Evolutionary conservation across 1,140 invertebrate species (phyloP).

Genomic region (Gerris buenoi): DNA sequence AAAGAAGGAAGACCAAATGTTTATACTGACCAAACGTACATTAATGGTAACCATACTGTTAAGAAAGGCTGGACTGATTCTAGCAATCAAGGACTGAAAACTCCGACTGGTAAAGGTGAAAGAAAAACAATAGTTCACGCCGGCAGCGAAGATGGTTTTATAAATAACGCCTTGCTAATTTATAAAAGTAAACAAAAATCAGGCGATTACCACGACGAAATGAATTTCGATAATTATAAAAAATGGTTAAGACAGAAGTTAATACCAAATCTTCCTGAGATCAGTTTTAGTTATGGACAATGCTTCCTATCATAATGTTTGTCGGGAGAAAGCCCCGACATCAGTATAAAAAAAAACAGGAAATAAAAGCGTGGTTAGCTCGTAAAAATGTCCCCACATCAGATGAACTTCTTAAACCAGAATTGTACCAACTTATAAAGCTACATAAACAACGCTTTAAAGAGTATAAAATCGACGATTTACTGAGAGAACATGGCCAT

Average conservation of each 20-base stretch:
- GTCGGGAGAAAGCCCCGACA: slow-evolving; percentile 21
- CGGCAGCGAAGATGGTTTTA: slow-evolving; percentile 9
- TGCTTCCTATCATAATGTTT: slow-evolving; percentile 27
- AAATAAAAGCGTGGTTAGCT: slow-evolving; percentile 23
- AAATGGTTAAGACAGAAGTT: slow-evolving; percentile 13
- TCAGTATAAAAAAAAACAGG: slow-evolving; percentile 17
- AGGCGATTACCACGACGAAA: slow-evolving; percentile 17
- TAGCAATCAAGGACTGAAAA: neutral
- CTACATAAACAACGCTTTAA: neutral
- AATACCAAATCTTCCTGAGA: slow-evolving; percentile 25
- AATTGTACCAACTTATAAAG: slow-evolving; percentile 8
- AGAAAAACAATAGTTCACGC: slow-evolving; percentile 9
- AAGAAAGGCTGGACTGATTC: slow-evolving; percentile 9
- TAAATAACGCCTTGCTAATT: neutral
- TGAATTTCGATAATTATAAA: slow-evolving; percentile 17
- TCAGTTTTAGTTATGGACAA: slow-evolving; percentile 29
- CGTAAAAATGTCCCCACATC: slow-evolving; percentile 13
- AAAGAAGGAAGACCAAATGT: slow-evolving; percentile 8
- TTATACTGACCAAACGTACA: slow-evolving; percentile 9
- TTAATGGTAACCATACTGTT: neutral
- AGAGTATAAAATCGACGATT: slow-evolving; percentile 6
- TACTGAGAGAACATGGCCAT: slow-evolving; percentile 12
- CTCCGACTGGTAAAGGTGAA: slow-evolving; percentile 2
- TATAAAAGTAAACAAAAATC: slow-evolving; percentile 6
- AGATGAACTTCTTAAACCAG: slow-evolving; percentile 6